Percentiles rank a stretch among this genome's conserved stretches.
Conservation (phyloP, 2,888 invertebrate genomes). For the Thymelicus lineola region DNA sequence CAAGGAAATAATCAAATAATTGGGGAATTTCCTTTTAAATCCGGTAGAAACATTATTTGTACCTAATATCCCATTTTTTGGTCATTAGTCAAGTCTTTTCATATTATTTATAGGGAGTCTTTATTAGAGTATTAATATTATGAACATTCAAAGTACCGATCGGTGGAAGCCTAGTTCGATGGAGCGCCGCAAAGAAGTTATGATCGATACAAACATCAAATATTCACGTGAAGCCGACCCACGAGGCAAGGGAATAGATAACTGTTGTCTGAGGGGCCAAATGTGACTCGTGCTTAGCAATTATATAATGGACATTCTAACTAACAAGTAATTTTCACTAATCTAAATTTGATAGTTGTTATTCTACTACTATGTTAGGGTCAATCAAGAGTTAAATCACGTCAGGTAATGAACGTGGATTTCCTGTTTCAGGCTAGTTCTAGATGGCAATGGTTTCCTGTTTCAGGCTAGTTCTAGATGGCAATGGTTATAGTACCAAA, state of each 20-base stretch:
- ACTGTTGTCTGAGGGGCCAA: constrained; percentile 76
- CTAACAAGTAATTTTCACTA: constrained; percentile 23
- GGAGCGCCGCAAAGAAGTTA: constrained; percentile 72
- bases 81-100: no score
- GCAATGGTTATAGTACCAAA: no score
- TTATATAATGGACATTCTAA: constrained; percentile 53
- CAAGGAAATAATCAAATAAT: no score
- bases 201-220: constrained; percentile 83
- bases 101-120: neutral
- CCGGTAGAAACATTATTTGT: no score
- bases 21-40: no score
- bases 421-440: neutral
- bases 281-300: constrained; percentile 59
- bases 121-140: neutral
- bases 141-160: constrained; percentile 5
- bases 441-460: neutral
- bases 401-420: neutral
- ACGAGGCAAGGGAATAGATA: constrained; percentile 74
- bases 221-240: constrained; percentile 74
- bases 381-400: neutral
- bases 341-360: constrained; percentile 22
- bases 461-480: neutral
- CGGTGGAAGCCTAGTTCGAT: constrained; percentile 40
- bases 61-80: no score
- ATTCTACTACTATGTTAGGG: neutral